Evolutionary conservation across 2,113 vertebrate species (phyloP).

Genomic region (Rhinopomastus cyanomelas): DNA sequence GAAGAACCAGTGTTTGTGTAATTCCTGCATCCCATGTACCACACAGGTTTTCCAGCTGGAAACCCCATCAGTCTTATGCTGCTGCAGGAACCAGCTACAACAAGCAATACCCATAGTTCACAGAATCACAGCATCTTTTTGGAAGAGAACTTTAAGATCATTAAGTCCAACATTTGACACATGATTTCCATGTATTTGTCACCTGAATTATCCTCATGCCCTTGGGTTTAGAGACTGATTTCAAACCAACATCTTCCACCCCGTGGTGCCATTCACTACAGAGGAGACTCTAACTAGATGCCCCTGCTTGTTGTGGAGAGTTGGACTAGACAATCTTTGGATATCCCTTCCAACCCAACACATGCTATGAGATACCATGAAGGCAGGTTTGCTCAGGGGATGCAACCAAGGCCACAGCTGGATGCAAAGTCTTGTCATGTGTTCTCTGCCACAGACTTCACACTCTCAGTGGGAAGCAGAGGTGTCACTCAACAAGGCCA

Average conservation of each 20-base stretch:
- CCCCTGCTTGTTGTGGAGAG: too few relatives aligned
- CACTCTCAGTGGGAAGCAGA: background rate
- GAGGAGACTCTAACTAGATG: background rate
- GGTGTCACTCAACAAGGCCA: background rate
- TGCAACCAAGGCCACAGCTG: background rate
- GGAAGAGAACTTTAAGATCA: too few relatives aligned
- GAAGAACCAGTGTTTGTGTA: background rate
- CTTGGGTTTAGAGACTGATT: background rate
- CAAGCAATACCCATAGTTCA: background rate
- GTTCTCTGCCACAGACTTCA: background rate
- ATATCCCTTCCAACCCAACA: too few relatives aligned
- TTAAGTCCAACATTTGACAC: too few relatives aligned
- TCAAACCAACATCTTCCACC: background rate
- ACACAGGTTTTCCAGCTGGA: background rate
- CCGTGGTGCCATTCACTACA: accelerated
- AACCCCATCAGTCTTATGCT: background rate
- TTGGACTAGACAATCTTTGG: too few relatives aligned
- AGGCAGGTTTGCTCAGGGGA: too few relatives aligned
- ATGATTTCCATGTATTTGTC: background rate
- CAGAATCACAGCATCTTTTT: background rate
- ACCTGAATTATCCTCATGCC: background rate
- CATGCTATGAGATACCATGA: too few relatives aligned
- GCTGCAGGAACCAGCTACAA: background rate
- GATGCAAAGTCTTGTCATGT: background rate
- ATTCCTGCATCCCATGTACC: background rate